Evolutionary conservation across 1,140 invertebrate genomes (phyloP), one percentile per base, ranked within the genome.

Genomic region (Lucilia cuprina): DNA sequence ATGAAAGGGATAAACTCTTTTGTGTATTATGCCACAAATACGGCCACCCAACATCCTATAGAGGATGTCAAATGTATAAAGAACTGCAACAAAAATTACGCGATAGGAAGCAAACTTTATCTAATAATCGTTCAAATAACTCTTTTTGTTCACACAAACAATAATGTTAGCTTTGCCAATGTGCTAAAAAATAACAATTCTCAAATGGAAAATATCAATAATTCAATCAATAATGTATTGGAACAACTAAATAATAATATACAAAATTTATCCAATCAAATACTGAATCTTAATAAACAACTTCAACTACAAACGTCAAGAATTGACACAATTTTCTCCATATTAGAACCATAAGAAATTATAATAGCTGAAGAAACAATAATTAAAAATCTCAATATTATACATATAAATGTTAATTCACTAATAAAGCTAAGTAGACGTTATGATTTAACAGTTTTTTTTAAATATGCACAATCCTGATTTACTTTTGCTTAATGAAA

Each of bases 161-260:
- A 35, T 7, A 82, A 55, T 50, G 21, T 82, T 49, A 82, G 47
- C 19, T 82, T 21, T 34, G 80, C 80, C 21, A 49, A 82, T 25
- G 19, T 82, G 13, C 8, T 30, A 21, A 82, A 30, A 55, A 47
- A 25, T 50, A 50, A 47, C 30, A 19, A 25, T 9, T 19, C 5
- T 50, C 7, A 34, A 55, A 13, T 21, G 47, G 14, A 75, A 75
- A 13, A 21, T 13, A 75, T 21, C 34, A 12, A 82, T 47, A 21
- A 19, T 5, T 47, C 49, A 50, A 82, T 50, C 17, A 82, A 47
- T 19, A 82, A 55, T 49, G 49, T 82, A 82, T 82, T 21, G 14
- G 19, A 82, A 82, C 19, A 82, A 82, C 49, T 82, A 55, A 82
- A 82, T 47, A 82, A 82, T 55, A 55, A 13, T 14, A 82, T 82